Evolutionary conservation across 2,113 vertebrate genomes (phyloP), one percentile per base, ranked within the genome.

Genomic region (Ceratotherium simum): DNA sequence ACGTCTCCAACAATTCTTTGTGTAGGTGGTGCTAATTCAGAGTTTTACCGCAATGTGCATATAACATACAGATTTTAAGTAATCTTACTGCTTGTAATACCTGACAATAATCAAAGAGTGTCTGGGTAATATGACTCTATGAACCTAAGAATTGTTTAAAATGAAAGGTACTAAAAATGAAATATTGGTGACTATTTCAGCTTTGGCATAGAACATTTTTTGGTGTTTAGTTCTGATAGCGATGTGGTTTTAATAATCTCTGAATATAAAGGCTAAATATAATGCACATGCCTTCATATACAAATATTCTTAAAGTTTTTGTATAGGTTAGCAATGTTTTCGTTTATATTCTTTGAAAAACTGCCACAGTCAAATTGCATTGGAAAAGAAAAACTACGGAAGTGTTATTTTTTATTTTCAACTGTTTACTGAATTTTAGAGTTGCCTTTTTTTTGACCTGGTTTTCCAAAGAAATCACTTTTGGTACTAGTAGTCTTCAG

Each of bases 321-420:
- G 23, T 65, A 48, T 81, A 70, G 80, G 42, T 94, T 97, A 70
- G 46, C 29, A 87, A 67, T 31, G 58, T 79, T 97, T 96, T 91
- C 25, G 90, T 90, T 97, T 75, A 87, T 70, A 92, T 54, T 73
- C n/a, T 96, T 94, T 97, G 86, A 97, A 95, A 90, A 90, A 80
- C 42, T 80, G 58, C 42, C 62, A 90, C 21, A 92, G 48, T 94
- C 51, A 93, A 96, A 83, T 82, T 96, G 27, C 36, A 62, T 60
- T 90, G 75, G 69, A 94, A 96, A 86, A 85, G 48, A 82, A 93
- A 90, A 96, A n/a, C 33, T 18, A 95, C 27, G 3, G 67, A 95
- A 96, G 83, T 56, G 29, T 36, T 46, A 36, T 56, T 10, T 75
- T 97, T 94, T 81, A 73, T 94, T 93, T 86, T 87, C 89, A 95